phyloP scores from a whole-genome alignment of 92 coral and sea anemone species.

The Isaurus tuberculatus region DNA sequence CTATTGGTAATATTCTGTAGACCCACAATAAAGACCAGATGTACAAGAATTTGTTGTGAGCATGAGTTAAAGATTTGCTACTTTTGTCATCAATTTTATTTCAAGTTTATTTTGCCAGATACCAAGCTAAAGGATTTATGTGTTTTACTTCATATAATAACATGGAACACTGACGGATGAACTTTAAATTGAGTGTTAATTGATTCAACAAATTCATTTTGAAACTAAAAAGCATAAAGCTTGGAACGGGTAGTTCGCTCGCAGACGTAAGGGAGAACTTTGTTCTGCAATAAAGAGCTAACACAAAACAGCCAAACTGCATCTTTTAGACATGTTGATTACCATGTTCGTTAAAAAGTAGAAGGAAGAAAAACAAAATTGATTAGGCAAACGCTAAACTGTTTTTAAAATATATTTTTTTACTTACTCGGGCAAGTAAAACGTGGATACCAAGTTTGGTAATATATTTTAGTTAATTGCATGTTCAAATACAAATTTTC shows the following conservation, averaged over 20 bases:
- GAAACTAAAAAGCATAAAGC: neutral
- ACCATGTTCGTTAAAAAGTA: too few species aligned
- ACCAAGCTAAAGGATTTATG: neutral
- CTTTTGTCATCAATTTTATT: conserved; percentile 26
- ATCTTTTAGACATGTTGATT: too few species aligned
- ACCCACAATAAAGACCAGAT: conserved; percentile 34
- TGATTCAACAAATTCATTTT: conserved; percentile 11
- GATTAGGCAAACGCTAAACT: neutral
- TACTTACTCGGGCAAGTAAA: neutral
- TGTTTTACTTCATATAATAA: neutral
- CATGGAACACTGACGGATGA: neutral
- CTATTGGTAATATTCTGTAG: conserved; percentile 22
- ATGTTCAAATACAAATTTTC: conserved; percentile 27
- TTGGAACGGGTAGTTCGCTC: neutral
- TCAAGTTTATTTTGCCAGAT: conserved; percentile 18
- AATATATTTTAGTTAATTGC: neutral
- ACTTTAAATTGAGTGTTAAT: conserved; percentile 26
- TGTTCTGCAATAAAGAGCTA: neutral
- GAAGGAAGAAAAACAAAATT: conserved; percentile 1
- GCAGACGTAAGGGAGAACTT: too few species aligned
- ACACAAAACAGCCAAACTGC: too few species aligned
- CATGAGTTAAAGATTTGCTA: conserved; percentile 19
- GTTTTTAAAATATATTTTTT: neutral
- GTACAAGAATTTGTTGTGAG: conserved; percentile 36
- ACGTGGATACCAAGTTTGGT: conserved; percentile 18